These are phyloP conservation scores for Pelobates cultripes DNA, from an alignment of 2,797 vertebrate genomes.

Conservation along the genomic window DNA sequence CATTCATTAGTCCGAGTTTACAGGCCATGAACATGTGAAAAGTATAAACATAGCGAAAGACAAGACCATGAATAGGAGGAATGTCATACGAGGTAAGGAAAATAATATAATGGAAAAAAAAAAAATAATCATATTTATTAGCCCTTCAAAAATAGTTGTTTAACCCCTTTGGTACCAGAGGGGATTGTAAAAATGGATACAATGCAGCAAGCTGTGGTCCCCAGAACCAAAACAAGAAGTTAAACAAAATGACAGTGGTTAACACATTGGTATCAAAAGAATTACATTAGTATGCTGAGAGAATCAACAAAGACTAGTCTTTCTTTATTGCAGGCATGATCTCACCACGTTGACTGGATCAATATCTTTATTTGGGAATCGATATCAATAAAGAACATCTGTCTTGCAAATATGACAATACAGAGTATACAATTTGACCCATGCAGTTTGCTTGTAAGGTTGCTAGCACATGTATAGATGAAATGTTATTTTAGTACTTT, in stretches of 20 bases:
- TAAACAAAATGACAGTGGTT: no score
- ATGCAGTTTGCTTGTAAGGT: no score
- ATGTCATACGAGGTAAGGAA: background rate
- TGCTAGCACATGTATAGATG: no score
- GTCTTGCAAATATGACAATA: no score
- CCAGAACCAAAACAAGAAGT: background rate
- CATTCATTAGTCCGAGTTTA: background rate
- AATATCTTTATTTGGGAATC: no score
- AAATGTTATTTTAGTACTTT: no score
- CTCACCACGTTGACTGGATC: no score
- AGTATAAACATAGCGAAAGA: background rate
- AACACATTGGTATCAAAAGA: background rate
- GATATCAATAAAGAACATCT: no score
- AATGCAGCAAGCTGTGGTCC: background rate
- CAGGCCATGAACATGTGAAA: background rate
- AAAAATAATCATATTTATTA: constrained; percentile 9
- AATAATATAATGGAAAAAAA: background rate
- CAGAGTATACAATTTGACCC: no score
- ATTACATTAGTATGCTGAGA: background rate
- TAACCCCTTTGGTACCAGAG: background rate
- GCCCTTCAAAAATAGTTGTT: constrained; percentile 34
- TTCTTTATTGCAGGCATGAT: no score
- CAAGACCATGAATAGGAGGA: background rate
- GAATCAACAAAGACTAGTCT: no score
- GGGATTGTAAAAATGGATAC: background rate